phyloP scores from a whole-genome alignment of 1,140 invertebrate species.

The Luehdorfia chinensis region DNA sequence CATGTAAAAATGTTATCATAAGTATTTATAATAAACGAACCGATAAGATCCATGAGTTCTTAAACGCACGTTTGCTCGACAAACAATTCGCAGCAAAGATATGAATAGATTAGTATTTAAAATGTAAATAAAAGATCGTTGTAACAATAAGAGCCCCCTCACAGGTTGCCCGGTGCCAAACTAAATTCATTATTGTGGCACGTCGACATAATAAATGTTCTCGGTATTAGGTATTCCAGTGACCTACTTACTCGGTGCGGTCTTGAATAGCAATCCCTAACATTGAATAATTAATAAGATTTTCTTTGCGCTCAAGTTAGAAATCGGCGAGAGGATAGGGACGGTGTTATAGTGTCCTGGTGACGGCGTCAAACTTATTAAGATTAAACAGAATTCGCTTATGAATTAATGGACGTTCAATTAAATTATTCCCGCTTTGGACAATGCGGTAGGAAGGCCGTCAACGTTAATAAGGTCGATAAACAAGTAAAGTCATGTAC shows the following conservation, averaged over 20 bases:
- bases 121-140: not conserved
- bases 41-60: too few species aligned
- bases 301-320: conserved; percentile 6
- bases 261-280: conserved; percentile 16
- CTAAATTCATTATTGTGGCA: conserved; percentile 17
- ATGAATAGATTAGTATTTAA: too few species aligned
- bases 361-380: conserved; percentile 1
- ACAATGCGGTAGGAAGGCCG: too few species aligned
- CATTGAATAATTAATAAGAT: conserved; percentile 16
- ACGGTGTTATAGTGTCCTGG: not conserved
- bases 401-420: not conserved
- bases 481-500: too few species aligned
- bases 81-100: too few species aligned
- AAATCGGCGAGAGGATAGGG: not conserved
- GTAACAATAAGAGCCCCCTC: not conserved
- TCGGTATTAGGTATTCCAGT: conserved; percentile 22
- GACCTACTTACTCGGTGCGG: conserved; percentile 17
- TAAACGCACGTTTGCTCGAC: too few species aligned
- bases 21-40: too few species aligned
- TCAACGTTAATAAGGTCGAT: too few species aligned
- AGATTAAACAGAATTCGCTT: conserved; percentile 3
- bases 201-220: conserved; percentile 22
- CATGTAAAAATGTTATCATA: too few species aligned
- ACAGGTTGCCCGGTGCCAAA: conserved; percentile 9
- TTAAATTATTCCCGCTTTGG: too few species aligned